A percentile compares a stretch with the other conserved stretches of the same genome.
Evolutionary conservation across 2,797 vertebrate genomes (phyloP).

Genomic region (Triplophysa yarkandensis): DNA sequence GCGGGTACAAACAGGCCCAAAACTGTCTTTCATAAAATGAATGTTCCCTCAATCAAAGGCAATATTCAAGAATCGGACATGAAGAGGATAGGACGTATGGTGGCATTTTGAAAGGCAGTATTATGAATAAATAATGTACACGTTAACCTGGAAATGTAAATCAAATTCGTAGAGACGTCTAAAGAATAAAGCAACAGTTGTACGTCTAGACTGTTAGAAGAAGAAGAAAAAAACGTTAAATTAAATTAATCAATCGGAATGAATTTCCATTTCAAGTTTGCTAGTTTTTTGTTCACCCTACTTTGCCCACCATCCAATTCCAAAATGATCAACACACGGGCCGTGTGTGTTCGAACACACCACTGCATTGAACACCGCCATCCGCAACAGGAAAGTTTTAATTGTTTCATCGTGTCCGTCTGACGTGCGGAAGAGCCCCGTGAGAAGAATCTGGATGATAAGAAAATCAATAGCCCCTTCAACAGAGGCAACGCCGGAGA

Average conservation of each 20-base stretch:
- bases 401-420: constrained; percentile 25
- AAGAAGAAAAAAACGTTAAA: too few species aligned
- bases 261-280: too few species aligned
- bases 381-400: constrained; percentile 9
- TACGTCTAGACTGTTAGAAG: neutral
- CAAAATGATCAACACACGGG: neutral
- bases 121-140: constrained; percentile 27
- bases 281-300: too few species aligned
- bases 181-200: neutral
- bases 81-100: neutral
- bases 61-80: neutral
- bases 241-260: too few species aligned
- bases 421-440: constrained; percentile 43
- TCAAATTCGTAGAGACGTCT: constrained; percentile 1
- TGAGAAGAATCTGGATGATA: constrained; percentile 59
- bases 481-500: neutral
- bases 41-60: constrained; percentile 6
- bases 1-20: neutral
- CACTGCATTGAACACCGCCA: neutral
- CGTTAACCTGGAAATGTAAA: constrained; percentile 5
- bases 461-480: constrained; percentile 59
- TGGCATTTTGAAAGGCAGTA: constrained; percentile 6
- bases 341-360: neutral
- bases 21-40: neutral
- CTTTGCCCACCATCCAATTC: neutral